phyloP scores from a whole-genome alignment of 92 coral and sea anemone species.

The Heliopora coerulea region DNA sequence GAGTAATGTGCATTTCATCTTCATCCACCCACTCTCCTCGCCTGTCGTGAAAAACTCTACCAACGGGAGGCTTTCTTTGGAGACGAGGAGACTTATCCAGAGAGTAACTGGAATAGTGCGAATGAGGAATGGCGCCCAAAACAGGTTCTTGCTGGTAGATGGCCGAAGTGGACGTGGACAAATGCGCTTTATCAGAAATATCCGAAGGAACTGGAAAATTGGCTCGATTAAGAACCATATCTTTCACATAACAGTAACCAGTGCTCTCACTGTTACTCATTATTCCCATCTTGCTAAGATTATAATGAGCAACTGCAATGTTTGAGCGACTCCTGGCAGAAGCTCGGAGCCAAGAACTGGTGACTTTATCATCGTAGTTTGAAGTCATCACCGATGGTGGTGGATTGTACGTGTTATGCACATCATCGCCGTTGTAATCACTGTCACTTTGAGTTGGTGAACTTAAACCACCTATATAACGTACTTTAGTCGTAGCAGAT shows the following conservation, averaged over 20 bases:
- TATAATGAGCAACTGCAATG: constrained; percentile 9
- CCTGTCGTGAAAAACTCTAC: constrained; percentile 29
- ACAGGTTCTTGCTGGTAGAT: neutral
- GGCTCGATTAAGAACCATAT: neutral
- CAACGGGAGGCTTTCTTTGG: constrained; percentile 11
- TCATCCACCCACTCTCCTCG: constrained; percentile 29
- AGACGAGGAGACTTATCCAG: neutral
- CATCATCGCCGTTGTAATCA: constrained; percentile 30
- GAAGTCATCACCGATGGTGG: neutral
- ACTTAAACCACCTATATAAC: constrained; percentile 27
- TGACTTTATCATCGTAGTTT: constrained; percentile 1
- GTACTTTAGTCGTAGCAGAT: constrained; percentile 25
- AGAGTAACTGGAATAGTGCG: constrained; percentile 33
- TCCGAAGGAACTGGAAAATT: neutral
- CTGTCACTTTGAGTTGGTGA: constrained; percentile 27
- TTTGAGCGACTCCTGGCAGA: constrained; percentile 16
- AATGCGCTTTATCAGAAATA: neutral
- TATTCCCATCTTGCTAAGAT: constrained; percentile 39
- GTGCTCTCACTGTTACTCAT: constrained; percentile 35
- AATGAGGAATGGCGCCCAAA: constrained; percentile 11
- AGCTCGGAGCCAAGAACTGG: constrained; percentile 16
- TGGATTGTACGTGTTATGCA: constrained; percentile 14
- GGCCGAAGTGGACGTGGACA: constrained; percentile 33
- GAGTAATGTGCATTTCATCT: neutral
- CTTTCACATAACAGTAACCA: constrained; percentile 28